Percentiles rank a stretch among this genome's conserved stretches.
phyloP scores from a whole-genome alignment of 2,797 vertebrate genomes.

The Bufotes viridis region DNA sequence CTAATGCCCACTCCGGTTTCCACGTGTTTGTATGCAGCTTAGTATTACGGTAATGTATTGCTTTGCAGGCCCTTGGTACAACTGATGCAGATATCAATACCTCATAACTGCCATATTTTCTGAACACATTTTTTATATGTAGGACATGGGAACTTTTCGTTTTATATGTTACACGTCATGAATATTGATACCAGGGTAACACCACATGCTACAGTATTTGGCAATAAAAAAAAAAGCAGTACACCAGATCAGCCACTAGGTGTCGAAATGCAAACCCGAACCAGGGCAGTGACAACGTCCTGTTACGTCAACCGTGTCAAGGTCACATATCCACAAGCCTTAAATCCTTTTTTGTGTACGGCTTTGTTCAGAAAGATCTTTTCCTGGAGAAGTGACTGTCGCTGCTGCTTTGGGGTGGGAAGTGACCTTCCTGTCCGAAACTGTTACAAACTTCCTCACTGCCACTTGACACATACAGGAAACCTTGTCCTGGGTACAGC shows the following conservation, averaged over 20 bases:
- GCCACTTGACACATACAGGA: slow-evolving; percentile 59
- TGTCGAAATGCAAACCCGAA: slow-evolving; percentile 21
- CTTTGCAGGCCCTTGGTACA: background rate
- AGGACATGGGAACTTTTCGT: background rate
- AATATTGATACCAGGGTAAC: background rate
- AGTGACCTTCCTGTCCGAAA: slow-evolving; percentile 44
- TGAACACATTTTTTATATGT: background rate
- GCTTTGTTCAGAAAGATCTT: slow-evolving; percentile 35
- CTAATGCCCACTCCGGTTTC: background rate
- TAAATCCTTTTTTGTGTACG: slow-evolving; percentile 40
- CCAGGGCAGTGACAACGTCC: slow-evolving; percentile 28
- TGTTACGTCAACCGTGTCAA: slow-evolving; percentile 12
- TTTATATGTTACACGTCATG: background rate
- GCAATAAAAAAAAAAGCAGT: slow-evolving; percentile 46
- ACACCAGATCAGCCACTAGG: slow-evolving; percentile 43
- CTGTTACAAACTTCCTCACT: slow-evolving; percentile 56
- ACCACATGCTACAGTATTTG: slow-evolving; percentile 11
- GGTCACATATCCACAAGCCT: slow-evolving; percentile 58
- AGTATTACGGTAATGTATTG: background rate
- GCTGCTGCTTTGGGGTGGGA: slow-evolving; percentile 42
- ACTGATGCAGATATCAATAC: slow-evolving; percentile 27
- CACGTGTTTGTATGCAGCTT: background rate
- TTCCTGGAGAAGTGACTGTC: slow-evolving; percentile 55
- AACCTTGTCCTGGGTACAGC: slow-evolving; percentile 5
- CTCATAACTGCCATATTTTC: slow-evolving; percentile 16